Base-by-base conservation (phyloP, 2,797 vertebrate genomes). In the Hypotaenidia philippensis region DNA sequence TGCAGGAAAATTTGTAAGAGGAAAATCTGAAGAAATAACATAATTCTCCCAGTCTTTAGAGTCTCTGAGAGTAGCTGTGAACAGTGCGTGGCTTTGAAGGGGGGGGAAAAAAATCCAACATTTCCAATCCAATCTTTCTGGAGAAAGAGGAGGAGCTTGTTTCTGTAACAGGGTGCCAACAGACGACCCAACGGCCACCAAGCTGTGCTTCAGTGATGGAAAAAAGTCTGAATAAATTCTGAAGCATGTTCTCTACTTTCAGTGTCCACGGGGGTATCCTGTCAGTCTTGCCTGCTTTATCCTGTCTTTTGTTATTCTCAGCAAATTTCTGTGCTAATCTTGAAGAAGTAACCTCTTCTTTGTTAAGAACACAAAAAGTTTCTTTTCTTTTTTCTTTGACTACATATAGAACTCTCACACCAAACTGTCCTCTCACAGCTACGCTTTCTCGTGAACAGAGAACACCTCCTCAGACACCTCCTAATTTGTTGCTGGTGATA, bases 1-100 rank as follows among this genome's bases (percentile, higher is more conserved):
- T 80, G 81, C 55, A 92, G 44, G 52, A 94, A 96, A 96, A 93
- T 95, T 83, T 86, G 18, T 74, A 91, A 92, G 65, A 31, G 27
- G 20, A 68, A 57, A 83, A 80, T 79, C 66, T 90, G n/a, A 32
- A 92, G 78, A 64, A 97, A 85, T 68, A 60, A 85, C 16, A 66
- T 3, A 27, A 95, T 93, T 86, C 17, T 89, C 64, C 78, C 27
- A n/a, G 55, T 90, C 34, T 93, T 74, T 50, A 61, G 69, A 87
- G 50, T 23, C 19, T 74, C 31, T 26, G 45, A 68, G 53, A 12
- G 2, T 50, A 36, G 18, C 11, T 77, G 64, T 9, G 38, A 95
- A 87, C 78, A 19, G 57, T 41, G 66, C 0, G 2, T 49, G 50
- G 66, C 45, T 85, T 34, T 38, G 27, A 86, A 75, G n/a, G 11